phyloP scores from a whole-genome alignment of 2,113 vertebrate genomes.

The Apistogramma diplotaenia region DNA sequence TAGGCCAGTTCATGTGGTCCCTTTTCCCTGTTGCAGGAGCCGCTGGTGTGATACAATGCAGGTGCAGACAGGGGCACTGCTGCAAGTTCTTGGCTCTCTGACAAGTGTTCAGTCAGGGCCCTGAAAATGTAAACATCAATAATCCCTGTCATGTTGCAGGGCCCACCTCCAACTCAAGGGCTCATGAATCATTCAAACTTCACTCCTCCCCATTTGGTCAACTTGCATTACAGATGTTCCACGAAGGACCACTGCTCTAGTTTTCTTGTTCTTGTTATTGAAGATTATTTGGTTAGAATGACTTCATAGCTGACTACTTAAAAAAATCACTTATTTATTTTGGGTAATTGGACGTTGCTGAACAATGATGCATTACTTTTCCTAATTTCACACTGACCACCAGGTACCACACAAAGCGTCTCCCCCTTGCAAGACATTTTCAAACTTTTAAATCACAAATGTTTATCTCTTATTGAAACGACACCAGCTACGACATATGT shows the following conservation, averaged over 20 bases:
- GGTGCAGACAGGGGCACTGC: conserved; percentile 2
- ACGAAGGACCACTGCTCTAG: no score
- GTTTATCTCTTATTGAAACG: not conserved
- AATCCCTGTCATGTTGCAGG: conserved; percentile 23
- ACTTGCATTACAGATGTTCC: not conserved
- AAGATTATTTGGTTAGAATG: not conserved
- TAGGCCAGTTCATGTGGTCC: not conserved
- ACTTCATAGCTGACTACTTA: no score
- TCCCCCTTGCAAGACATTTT: not conserved
- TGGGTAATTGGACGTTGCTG: not conserved
- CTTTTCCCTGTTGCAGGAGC: not conserved
- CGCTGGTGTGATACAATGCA: conserved; percentile 10
- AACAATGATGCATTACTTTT: not conserved
- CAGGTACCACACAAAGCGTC: not conserved
- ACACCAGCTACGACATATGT: conserved; percentile 7
- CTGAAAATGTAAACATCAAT: conserved; percentile 42
- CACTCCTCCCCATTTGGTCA: conserved; percentile 2
- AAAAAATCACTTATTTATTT: no score
- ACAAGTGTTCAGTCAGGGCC: conserved; percentile 27
- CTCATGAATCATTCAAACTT: conserved; percentile 27
- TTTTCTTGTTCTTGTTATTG: no score
- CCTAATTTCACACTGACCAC: no score
- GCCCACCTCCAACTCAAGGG: conserved; percentile 2
- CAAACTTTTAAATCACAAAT: not conserved
- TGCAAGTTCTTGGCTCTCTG: conserved; percentile 28